These are phyloP conservation scores for Agrochola lychnidis DNA, from an alignment of 2,888 invertebrate genomes.

Conservation along the genomic window DNA sequence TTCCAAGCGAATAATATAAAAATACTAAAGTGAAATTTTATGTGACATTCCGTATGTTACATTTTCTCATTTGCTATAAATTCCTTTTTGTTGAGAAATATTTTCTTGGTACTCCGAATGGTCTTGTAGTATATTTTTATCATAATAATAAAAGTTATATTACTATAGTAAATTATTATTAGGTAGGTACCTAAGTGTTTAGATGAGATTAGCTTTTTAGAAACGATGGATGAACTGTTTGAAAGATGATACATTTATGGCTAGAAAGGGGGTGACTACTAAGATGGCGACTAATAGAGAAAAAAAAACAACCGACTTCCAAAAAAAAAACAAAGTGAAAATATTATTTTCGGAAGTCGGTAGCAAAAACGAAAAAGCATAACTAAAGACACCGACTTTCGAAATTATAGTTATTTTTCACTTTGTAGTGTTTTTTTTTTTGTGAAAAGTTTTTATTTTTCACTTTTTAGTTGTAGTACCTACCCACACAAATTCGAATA, in stretches of 20 bases:
- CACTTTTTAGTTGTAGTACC: too few species aligned
- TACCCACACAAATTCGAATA: too few species aligned
- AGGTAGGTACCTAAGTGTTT: too few species aligned
- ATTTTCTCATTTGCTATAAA: constrained; percentile 59
- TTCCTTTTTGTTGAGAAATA: constrained; percentile 42
- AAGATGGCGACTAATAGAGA: not conserved
- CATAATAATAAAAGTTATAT: constrained; percentile 13
- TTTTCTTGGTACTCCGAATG: constrained; percentile 42
- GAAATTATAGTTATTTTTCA: too few species aligned
- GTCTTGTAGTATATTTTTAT: constrained; percentile 23
- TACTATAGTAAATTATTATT: constrained; percentile 2
- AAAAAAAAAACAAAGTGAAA: too few species aligned
- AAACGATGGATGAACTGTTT: not conserved
- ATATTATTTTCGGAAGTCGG: too few species aligned
- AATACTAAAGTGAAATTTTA: constrained; percentile 48
- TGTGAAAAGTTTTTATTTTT: too few species aligned
- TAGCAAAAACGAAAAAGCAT: too few species aligned
- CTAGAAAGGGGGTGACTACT: not conserved
- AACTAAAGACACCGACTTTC: too few species aligned
- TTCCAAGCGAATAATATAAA: constrained; percentile 45
- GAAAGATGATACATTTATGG: not conserved
- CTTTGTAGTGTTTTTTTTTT: too few species aligned
- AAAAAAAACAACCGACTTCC: too few species aligned
- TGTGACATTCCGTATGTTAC: constrained; percentile 49
- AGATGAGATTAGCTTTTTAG: not conserved